Base-by-base conservation (phyloP, 2,888 invertebrate species). In the Pterobdella sp. region DNA sequence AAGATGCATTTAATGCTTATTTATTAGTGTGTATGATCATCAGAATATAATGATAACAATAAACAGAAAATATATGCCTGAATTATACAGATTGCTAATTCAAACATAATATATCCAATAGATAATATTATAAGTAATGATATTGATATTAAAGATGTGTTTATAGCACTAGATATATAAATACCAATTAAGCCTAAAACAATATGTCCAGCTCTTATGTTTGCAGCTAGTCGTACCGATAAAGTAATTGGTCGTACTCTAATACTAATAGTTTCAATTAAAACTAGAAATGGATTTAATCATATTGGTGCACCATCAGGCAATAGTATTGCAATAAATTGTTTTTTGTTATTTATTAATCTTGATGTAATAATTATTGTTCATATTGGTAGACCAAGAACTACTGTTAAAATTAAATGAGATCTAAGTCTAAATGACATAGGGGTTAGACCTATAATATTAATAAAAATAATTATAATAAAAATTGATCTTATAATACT, bases 251-350 rank as follows among this genome's bases (percentile, higher is more conserved):
- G 89, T 18, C 89, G 89, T 83, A 90, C 89, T 77, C 89, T 78
- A 85, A 89, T 89, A 79, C 89, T 90, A 84, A 89, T 88, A 52
- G 88, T 87, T 88, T 90, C 90, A 87, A 90, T 89, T 83, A 88
- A 82, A 7, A 90, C 89, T 86, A 90, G 89, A 85, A 68, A 89
- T 36, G 88, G 88, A 85, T 89, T 89, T 80, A 90, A 79, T 79
- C 87, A 79, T 4, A 79, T 75, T 0, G 90, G 90, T 0, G 89
- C 89, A 77, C 89, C 88, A 85, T 87, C 86, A 0, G 90, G 89
- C 0, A 90, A 87, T 85, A 90, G 83, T 80, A 89, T 89, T 0
- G 87, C 86, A 81, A 89, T 88, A 87, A 89, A 88, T 80, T 87
- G 85, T 80, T 86, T 86, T 0, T 86, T 86, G 77, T 88, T 86